phyloP scores from a whole-genome alignment of 2,888 invertebrate species.

The Trisateles emortualis region DNA sequence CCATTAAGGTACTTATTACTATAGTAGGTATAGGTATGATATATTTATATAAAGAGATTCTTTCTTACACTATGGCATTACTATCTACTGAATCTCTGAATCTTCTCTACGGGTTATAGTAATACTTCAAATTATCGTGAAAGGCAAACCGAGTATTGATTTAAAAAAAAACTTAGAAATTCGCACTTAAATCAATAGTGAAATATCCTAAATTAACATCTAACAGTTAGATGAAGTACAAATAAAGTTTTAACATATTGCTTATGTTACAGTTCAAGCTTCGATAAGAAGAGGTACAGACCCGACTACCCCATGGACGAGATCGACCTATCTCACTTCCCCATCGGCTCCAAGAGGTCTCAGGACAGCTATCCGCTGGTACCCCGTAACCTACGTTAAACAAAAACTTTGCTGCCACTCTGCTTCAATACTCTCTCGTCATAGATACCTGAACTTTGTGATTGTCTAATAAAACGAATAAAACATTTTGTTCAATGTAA shows the following conservation, averaged over 20 bases:
- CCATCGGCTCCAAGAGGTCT: slow-evolving; percentile 77
- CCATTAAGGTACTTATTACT: no score
- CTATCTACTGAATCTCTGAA: no score
- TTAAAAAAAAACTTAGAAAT: no score
- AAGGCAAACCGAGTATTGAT: no score
- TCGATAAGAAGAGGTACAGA: slow-evolving; percentile 72
- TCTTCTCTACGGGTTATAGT: no score
- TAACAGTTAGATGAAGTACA: not conserved
- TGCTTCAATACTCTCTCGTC: slow-evolving; percentile 18
- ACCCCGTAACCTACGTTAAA: slow-evolving; percentile 42
- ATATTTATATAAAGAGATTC: no score
- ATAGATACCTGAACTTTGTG: slow-evolving; percentile 22
- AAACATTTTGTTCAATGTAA: slow-evolving; percentile 27
- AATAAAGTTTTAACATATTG: slow-evolving; percentile 12
- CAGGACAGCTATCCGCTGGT: slow-evolving; percentile 46
- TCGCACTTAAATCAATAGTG: no score
- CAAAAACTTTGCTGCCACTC: slow-evolving; percentile 25
- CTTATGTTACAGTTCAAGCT: slow-evolving; percentile 53
- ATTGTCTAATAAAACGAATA: slow-evolving; percentile 37
- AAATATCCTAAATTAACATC: no score
- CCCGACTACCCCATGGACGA: slow-evolving; percentile 81
- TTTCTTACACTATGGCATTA: no score
- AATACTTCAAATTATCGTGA: no score
- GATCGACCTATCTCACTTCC: slow-evolving; percentile 79
- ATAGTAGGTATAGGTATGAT: no score